Evolutionary conservation across 2,113 vertebrate genomes (phyloP).

Genomic region (Propithecus coquereli): DNA sequence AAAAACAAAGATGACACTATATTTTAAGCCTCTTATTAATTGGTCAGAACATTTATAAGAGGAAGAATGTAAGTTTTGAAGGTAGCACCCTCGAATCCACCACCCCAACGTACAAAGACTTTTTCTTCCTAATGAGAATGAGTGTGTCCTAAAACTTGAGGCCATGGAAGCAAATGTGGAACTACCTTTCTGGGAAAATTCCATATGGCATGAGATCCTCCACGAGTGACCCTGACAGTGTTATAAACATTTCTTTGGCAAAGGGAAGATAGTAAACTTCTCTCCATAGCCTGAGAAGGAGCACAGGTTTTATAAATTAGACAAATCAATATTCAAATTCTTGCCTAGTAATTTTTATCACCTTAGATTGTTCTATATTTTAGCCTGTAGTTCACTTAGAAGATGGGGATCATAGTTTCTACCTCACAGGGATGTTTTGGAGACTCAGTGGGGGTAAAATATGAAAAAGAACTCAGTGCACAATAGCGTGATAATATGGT

Average conservation of each 20-base stretch:
- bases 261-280: background rate
- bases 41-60: background rate
- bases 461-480: background rate
- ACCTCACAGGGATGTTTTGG: background rate
- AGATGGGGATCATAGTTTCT: background rate
- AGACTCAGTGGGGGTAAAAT: background rate
- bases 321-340: constrained; percentile 27
- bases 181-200: background rate
- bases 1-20: background rate
- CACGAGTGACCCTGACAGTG: background rate
- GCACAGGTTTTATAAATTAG: background rate
- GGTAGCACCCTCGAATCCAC: background rate
- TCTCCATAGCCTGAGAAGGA: background rate
- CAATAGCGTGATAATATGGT: background rate
- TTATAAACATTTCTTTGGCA: background rate
- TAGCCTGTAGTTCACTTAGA: background rate
- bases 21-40: background rate
- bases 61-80: background rate
- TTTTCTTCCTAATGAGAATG: background rate
- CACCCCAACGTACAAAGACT: background rate
- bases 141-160: background rate
- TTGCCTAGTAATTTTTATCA: background rate
- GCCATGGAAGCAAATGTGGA: background rate
- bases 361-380: background rate
- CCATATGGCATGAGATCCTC: background rate